phyloP scores from a whole-genome alignment of 2,888 invertebrate genomes.

The Marronus borbonicus region DNA sequence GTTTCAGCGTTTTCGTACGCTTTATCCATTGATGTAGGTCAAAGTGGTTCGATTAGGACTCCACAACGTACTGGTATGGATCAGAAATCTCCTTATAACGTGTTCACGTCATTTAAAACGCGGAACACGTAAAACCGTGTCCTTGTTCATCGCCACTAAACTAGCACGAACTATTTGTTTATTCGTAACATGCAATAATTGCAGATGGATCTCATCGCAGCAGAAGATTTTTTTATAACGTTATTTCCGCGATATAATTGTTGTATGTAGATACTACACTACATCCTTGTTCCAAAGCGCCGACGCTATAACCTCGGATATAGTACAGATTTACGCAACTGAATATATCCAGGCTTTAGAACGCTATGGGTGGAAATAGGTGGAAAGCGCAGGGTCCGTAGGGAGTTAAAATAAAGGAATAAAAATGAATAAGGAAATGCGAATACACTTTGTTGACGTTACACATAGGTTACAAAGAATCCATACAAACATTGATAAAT shows the following conservation, averaged over 20 bases:
- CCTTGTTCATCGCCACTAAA: not conserved
- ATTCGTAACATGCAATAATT: not conserved
- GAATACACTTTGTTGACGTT: not conserved
- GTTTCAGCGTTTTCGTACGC: conserved; percentile 56
- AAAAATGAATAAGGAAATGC: not conserved
- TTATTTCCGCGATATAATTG: conserved; percentile 15
- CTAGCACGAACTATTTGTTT: conserved; percentile 31
- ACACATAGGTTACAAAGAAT: conserved; percentile 4
- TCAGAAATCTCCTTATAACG: conserved; percentile 5
- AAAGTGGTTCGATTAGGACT: conserved; percentile 57
- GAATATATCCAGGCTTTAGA: conserved; percentile 29
- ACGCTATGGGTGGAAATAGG: not conserved
- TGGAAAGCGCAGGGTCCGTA: conserved; percentile 39
- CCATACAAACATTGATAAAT: conserved; percentile 34
- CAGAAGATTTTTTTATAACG: conserved; percentile 4
- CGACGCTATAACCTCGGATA: conserved; percentile 37
- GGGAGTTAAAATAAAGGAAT: conserved; percentile 36
- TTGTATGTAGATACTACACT: not conserved
- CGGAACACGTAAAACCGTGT: conserved; percentile 19
- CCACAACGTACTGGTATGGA: not conserved
- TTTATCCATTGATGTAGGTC: conserved; percentile 63
- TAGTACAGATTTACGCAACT: conserved; percentile 25
- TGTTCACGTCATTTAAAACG: conserved; percentile 32
- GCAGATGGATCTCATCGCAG: conserved; percentile 1
- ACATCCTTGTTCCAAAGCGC: conserved; percentile 7